phyloP scores from a whole-genome alignment of 2,888 invertebrate genomes.

The Athetis lepigone region DNA sequence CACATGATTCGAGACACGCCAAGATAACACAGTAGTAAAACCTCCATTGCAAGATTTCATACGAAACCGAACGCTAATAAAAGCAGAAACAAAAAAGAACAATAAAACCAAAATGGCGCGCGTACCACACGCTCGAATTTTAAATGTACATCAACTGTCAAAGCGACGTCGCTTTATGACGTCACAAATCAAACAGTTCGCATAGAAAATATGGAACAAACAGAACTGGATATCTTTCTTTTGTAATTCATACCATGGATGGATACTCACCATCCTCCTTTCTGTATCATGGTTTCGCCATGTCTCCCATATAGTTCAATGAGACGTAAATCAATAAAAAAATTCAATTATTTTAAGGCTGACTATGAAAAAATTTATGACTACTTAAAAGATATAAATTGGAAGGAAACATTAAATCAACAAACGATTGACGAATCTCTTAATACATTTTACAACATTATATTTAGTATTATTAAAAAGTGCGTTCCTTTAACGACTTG shows the following conservation, averaged over 20 bases:
- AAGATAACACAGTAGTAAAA: constrained; percentile 27
- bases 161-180: constrained; percentile 55
- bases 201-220: constrained; percentile 65
- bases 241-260: constrained; percentile 68
- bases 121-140: constrained; percentile 38
- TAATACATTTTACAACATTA: too few relatives aligned
- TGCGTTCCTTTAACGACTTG: too few relatives aligned
- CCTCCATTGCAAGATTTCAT: constrained; percentile 15
- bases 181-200: constrained; percentile 66
- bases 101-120: constrained; percentile 39
- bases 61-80: constrained; percentile 25
- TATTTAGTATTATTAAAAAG: too few relatives aligned
- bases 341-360: too few relatives aligned
- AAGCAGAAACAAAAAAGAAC: constrained; percentile 33
- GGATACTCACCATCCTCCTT: too few relatives aligned
- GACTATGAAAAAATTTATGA: too few relatives aligned
- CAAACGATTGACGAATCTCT: too few relatives aligned
- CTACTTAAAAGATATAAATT: too few relatives aligned
- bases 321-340: too few relatives aligned
- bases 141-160: constrained; percentile 55
- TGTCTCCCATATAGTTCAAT: too few relatives aligned
- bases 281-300: too few relatives aligned
- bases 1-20: background rate
- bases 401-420: too few relatives aligned
- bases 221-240: constrained; percentile 54